Evolutionary conservation across 2,797 vertebrate species (phyloP).

Genomic region (Hoplostethus atlanticus): DNA sequence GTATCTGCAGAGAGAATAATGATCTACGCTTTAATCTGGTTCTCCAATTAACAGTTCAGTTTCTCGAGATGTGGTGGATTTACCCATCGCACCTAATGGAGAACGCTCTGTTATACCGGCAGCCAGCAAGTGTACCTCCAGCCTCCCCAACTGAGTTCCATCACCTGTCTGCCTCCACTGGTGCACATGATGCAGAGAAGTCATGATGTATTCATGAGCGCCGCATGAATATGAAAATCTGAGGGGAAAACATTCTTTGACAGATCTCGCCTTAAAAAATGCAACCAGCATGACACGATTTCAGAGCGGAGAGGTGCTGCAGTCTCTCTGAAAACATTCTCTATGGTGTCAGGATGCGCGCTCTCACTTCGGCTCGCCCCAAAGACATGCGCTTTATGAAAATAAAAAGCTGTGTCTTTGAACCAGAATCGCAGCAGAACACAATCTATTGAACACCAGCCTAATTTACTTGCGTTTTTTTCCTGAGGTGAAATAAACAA

Average conservation of each 20-base stretch:
- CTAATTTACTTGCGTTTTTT: slow-evolving; percentile 56
- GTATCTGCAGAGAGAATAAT: slow-evolving; percentile 20
- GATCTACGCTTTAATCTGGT: slow-evolving; percentile 21
- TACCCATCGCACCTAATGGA: background rate
- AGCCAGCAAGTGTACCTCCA: slow-evolving; percentile 7
- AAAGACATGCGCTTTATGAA: slow-evolving; percentile 60
- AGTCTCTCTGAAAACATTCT: slow-evolving; percentile 49
- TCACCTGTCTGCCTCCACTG: slow-evolving; percentile 33
- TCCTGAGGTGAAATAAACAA: slow-evolving; percentile 68
- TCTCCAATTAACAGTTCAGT: background rate
- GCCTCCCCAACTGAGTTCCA: background rate
- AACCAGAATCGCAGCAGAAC: slow-evolving; percentile 39
- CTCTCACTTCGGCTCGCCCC: slow-evolving; percentile 53
- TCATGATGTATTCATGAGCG: slow-evolving; percentile 53
- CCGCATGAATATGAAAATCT: slow-evolving; percentile 57
- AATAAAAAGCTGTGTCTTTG: slow-evolving; percentile 58
- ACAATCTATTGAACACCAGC: slow-evolving; percentile 37
- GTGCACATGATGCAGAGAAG: slow-evolving; percentile 24
- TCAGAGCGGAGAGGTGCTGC: slow-evolving; percentile 43
- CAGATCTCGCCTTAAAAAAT: slow-evolving; percentile 39
- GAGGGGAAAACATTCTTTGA: slow-evolving; percentile 38
- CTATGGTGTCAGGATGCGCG: slow-evolving; percentile 24
- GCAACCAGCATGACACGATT: slow-evolving; percentile 45
- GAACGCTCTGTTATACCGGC: background rate
- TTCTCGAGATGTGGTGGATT: background rate